Evolutionary conservation across 2,113 vertebrate genomes (phyloP), one percentile per base, ranked within the genome.

Genomic region (Crotophaga sulcirostris): DNA sequence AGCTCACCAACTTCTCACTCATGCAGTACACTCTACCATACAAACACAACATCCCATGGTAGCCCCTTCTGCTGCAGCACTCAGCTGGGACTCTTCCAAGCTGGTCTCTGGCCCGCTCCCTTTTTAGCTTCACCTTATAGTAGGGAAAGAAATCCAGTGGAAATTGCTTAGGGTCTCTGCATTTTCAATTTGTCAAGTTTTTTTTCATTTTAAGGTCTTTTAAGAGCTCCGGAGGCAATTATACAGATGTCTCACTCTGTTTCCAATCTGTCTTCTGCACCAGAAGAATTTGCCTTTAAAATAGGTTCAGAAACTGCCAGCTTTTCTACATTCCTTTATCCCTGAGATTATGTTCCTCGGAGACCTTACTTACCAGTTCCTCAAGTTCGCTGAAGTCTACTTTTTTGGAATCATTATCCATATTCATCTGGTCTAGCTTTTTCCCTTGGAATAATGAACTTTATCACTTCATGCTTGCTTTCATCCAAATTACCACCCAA

Each of bases 201-300:
- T 86, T 86, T 89, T 94, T 84, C 47, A 87, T 92, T 95, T 87
- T 44, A 84, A 91, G 77, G 49, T 60, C 84, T 93, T 91, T 91
- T 81, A 94, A 89, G 74, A 63, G 38, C 17, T 95, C 55, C 69
- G 1, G 33, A 92, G 36, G 73, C 73, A 92, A 89, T 91, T 95
- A 89, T 21, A 69, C 62, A 79, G 45, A n/a, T 84, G n/a, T 92
- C 33, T 96, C 25, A 45, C 66, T 91, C 73, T 87, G 25, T 91
- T 95, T 89, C 94, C 56, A 94, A 92, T 90, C 95, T 95, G 89
- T 63, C 77, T 95, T 94, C 87, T 96, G 51, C 91, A 94, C 91
- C 74, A 96, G 89, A 92, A 58, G 58, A 94, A 96, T 96, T 97
- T 96, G 91, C 91, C 94, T 97, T 96, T 96, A 95, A 96, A 96